Conservation (phyloP, 2,888 invertebrate species). For the Caenorhabditis drosophilae region DNA sequence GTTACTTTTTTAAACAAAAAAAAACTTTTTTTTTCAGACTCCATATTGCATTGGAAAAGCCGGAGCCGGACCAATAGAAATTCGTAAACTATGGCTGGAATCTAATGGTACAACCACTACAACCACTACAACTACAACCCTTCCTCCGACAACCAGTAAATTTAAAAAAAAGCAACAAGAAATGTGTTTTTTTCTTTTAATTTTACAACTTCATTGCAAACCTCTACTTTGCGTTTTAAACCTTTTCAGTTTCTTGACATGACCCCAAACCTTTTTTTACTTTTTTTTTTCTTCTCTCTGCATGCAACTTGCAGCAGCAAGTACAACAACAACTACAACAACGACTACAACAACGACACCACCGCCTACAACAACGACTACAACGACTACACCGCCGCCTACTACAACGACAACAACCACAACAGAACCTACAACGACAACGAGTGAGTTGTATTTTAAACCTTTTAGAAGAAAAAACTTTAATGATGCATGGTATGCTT, state of each 20-base stretch:
- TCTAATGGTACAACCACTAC: constrained; percentile 30
- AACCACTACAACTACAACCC: constrained; percentile 36
- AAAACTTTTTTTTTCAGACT: constrained; percentile 30
- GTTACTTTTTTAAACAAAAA: constrained; percentile 14
- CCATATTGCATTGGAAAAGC: constrained; percentile 54
- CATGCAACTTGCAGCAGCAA: constrained; percentile 17
- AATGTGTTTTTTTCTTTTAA: too few species aligned
- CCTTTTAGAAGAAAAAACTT: not conserved
- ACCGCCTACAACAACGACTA: constrained; percentile 5
- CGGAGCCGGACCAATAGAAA: constrained; percentile 36
- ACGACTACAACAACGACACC: constrained; percentile 12
- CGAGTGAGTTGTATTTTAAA: constrained; percentile 1
- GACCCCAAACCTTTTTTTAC: too few species aligned
- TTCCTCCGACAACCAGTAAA: constrained; percentile 36
- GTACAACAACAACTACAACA: constrained; percentile 30
- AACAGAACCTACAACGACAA: constrained; percentile 18
- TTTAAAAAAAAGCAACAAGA: constrained; percentile 11
- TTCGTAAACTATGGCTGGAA: constrained; percentile 52
- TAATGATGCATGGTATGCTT: not conserved
- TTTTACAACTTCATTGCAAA: too few species aligned
- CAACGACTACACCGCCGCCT: constrained; percentile 16
- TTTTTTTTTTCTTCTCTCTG: too few species aligned
- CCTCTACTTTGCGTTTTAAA: too few species aligned
- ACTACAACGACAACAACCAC: constrained; percentile 11
- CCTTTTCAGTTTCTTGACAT: too few species aligned